Percentiles rank a stretch among this genome's conserved stretches.
Evolutionary conservation across 2,113 vertebrate genomes (phyloP).

Genomic region (Actinemys pallida): DNA sequence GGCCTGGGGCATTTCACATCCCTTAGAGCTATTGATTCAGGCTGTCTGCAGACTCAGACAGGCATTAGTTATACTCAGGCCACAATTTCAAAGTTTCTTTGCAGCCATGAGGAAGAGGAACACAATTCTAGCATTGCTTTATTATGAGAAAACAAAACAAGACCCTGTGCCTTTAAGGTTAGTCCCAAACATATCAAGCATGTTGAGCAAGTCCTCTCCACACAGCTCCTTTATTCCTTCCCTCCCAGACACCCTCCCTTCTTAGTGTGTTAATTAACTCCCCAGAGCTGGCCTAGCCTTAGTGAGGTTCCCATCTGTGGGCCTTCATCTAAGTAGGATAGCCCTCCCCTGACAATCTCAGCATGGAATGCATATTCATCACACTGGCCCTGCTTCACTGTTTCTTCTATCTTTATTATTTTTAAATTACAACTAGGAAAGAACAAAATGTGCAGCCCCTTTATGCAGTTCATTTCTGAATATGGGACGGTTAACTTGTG

Average conservation of each 20-base stretch:
- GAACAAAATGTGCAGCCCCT: background rate
- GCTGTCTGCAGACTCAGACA: background rate
- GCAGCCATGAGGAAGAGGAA: background rate
- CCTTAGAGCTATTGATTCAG: background rate
- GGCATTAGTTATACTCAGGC: background rate
- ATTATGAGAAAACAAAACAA: background rate
- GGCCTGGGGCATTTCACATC: background rate
- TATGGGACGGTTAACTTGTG: background rate
- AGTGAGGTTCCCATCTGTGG: background rate
- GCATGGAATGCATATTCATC: background rate
- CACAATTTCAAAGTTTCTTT: background rate
- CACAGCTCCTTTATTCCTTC: background rate
- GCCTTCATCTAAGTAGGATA: background rate
- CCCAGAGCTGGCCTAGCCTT: background rate
- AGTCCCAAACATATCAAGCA: background rate
- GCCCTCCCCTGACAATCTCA: background rate
- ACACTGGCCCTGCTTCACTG: background rate
- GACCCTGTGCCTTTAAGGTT: background rate
- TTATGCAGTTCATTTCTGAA: background rate
- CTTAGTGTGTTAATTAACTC: background rate
- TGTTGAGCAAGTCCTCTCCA: background rate
- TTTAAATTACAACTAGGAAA: background rate
- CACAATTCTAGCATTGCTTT: background rate
- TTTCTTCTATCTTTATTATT: background rate
- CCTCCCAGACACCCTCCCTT: background rate